Percentiles rank a stretch among this genome's conserved stretches.
These are phyloP conservation scores for Dissostichus mawsoni DNA, from an alignment of 2,113 vertebrate species.

Conservation along the genomic window DNA sequence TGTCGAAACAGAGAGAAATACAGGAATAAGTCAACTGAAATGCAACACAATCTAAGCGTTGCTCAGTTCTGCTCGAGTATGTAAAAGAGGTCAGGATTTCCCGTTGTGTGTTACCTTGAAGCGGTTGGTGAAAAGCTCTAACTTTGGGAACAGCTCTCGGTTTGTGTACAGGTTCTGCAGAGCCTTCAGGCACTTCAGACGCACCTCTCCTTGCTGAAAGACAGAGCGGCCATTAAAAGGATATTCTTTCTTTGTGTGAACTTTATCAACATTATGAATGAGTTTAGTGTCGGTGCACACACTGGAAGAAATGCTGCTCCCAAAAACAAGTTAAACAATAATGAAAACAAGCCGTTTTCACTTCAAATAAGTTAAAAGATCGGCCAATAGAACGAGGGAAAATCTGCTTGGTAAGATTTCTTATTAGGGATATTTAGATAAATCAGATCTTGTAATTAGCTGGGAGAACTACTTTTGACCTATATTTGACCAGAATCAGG, in stretches of 20 bases:
- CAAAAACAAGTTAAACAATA: no score
- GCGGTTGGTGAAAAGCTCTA: slow-evolving; percentile 98
- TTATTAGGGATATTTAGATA: no score
- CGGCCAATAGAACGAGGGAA: no score
- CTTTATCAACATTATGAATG: neutral
- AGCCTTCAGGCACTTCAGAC: slow-evolving; percentile 98
- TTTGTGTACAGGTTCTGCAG: slow-evolving; percentile 98
- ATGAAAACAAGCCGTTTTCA: no score
- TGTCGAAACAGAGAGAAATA: slow-evolving; percentile 69
- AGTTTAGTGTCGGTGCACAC: neutral
- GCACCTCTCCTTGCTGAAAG: slow-evolving; percentile 97
- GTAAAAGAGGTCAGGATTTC: neutral
- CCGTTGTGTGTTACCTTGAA: slow-evolving; percentile 90
- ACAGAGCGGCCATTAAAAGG: neutral
- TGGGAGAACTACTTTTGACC: no score
- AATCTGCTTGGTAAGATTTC: no score
- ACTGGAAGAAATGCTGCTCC: no score
- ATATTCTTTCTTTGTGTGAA: neutral
- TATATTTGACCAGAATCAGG: no score
- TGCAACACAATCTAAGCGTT: neutral
- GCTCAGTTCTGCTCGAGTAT: neutral
- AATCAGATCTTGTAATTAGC: no score
- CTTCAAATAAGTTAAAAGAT: no score
- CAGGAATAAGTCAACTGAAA: slow-evolving; percentile 4
- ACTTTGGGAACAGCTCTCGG: slow-evolving; percentile 96